phyloP scores from a whole-genome alignment of 2,113 vertebrate genomes.

The Pitta sordida region DNA sequence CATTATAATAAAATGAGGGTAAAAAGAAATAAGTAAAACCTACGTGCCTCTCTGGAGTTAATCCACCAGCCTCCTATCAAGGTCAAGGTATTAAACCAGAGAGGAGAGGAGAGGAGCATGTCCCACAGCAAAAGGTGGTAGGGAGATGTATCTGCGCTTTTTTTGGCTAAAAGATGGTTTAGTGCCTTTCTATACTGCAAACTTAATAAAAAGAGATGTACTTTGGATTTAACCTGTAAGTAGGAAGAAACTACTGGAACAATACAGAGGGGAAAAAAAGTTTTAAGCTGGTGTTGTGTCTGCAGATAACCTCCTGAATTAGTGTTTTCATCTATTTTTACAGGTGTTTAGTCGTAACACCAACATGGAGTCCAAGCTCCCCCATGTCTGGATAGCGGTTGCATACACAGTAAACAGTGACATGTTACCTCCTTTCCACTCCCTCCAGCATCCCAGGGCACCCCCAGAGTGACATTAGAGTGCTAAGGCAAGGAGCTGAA shows the following conservation, averaged over 20 bases:
- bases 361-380: neutral
- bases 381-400: neutral
- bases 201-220: neutral
- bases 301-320: neutral
- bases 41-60: neutral
- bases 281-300: neutral
- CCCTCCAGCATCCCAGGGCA: neutral
- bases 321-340: neutral
- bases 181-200: neutral
- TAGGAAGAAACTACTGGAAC: neutral
- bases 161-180: neutral
- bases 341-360: neutral
- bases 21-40: neutral
- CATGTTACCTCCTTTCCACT: neutral
- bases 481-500: neutral
- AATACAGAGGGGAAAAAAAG: neutral
- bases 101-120: neutral
- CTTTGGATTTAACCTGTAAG: neutral
- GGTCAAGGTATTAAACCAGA: neutral
- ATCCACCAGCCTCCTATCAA: neutral
- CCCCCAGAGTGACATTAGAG: neutral
- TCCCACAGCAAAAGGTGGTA: neutral
- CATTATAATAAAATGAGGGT: neutral
- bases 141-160: neutral
- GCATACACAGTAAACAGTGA: rapidly evolving